A percentile compares a stretch with the other conserved stretches of the same genome.
Evolutionary conservation across 2,888 invertebrate genomes (phyloP).

Genomic region (Epinotia ramella): DNA sequence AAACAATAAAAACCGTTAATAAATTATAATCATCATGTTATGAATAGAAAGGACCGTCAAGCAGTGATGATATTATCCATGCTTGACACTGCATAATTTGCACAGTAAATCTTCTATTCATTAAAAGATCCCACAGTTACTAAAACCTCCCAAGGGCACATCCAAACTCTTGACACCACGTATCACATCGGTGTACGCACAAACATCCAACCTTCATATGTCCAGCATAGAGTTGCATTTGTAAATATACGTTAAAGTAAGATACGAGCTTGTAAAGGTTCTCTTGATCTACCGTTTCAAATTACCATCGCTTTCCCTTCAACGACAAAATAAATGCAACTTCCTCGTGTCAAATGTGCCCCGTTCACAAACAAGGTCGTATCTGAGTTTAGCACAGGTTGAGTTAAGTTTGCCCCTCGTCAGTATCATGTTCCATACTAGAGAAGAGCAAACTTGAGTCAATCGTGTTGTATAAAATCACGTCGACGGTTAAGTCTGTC

Average conservation of each 20-base stretch:
- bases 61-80: neutral
- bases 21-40: neutral
- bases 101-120: constrained; percentile 28
- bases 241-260: neutral
- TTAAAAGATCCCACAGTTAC: constrained; percentile 16
- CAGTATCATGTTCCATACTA: neutral
- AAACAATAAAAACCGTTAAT: constrained; percentile 19
- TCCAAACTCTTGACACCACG: no score
- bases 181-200: neutral
- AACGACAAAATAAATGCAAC: constrained; percentile 40
- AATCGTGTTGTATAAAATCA: neutral
- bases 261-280: constrained; percentile 7
- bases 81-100: constrained; percentile 11
- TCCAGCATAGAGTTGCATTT: neutral
- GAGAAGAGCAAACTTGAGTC: neutral
- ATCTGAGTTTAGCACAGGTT: neutral
- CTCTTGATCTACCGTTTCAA: constrained; percentile 19
- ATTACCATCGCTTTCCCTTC: constrained; percentile 42
- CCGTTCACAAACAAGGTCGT: neutral
- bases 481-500: constrained; percentile 6
- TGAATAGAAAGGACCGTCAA: neutral
- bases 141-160: constrained; percentile 19
- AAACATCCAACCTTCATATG: neutral
- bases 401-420: neutral
- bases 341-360: constrained; percentile 35